These are phyloP conservation scores for Florisuga fusca DNA, from an alignment of 2,797 vertebrate species.

Conservation along the genomic window DNA sequence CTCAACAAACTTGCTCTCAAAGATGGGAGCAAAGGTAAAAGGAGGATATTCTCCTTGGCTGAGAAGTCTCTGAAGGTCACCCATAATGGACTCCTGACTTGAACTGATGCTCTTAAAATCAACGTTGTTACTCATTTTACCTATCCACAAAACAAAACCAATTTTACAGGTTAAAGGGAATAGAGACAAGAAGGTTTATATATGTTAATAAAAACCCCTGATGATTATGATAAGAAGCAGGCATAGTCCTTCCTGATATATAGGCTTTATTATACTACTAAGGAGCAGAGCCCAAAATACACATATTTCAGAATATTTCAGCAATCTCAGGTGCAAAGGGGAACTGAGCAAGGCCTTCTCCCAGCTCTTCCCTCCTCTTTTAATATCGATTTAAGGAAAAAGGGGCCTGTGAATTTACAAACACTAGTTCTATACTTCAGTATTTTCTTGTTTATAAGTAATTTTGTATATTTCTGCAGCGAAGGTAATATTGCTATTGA, in stretches of 20 bases:
- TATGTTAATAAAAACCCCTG: background rate
- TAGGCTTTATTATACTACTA: background rate
- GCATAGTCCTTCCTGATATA: background rate
- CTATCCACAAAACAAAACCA: background rate
- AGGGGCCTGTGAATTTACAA: background rate
- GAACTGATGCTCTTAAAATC: background rate
- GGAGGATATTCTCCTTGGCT: slow-evolving; percentile 59
- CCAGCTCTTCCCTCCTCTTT: background rate
- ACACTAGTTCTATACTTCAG: background rate
- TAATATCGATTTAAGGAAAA: background rate
- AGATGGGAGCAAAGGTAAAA: slow-evolving; percentile 51
- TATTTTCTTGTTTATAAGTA: background rate
- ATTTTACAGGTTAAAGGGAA: background rate
- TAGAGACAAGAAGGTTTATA: background rate
- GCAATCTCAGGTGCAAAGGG: background rate
- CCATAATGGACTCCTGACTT: background rate
- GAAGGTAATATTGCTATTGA: background rate
- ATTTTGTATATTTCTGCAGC: background rate
- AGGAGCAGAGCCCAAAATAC: background rate
- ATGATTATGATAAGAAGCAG: background rate
- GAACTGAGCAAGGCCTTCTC: background rate
- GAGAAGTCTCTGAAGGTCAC: slow-evolving; percentile 57
- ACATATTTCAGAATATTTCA: background rate
- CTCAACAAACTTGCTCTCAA: slow-evolving; percentile 77
- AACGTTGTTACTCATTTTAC: slow-evolving; percentile 45